These are phyloP conservation scores for Pterobdella sp. DNA, from an alignment of 2,888 invertebrate genomes.

Conservation along the genomic window DNA sequence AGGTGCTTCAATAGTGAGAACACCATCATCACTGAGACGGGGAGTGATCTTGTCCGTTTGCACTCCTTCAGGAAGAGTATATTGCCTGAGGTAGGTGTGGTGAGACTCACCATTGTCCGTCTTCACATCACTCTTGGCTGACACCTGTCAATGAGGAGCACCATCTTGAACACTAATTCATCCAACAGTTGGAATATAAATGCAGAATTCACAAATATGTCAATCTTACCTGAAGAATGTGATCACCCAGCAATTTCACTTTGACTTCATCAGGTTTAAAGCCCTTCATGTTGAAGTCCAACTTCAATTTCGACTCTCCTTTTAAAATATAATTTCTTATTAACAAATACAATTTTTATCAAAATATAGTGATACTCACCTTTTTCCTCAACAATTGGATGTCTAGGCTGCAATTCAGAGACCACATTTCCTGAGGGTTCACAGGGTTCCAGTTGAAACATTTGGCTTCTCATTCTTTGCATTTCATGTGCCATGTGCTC, in stretches of 20 bases:
- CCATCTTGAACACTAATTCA: not conserved
- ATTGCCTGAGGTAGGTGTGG: conserved; percentile 29
- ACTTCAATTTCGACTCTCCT: conserved; percentile 33
- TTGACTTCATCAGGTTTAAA: conserved; percentile 35
- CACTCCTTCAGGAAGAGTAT: conserved; percentile 32
- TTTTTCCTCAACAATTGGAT: conserved; percentile 33
- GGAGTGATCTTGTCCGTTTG: conserved; percentile 29
- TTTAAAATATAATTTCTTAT: not conserved
- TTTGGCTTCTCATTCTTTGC: conserved; percentile 25
- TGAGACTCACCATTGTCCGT: conserved; percentile 23
- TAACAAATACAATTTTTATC: not conserved
- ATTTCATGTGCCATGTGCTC: conserved; percentile 29
- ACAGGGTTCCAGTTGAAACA: conserved; percentile 31
- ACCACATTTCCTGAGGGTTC: conserved; percentile 19
- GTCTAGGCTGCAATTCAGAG: conserved; percentile 23
- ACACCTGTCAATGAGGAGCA: conserved; percentile 21
- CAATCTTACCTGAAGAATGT: conserved; percentile 33
- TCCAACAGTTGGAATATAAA: not conserved
- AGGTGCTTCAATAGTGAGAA: conserved; percentile 34
- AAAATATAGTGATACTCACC: not conserved
- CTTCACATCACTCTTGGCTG: conserved; percentile 28
- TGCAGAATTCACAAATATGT: not conserved
- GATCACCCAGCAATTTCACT: conserved; percentile 32
- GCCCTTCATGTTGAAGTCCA: conserved; percentile 33
- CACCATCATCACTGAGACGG: conserved; percentile 32